Conservation (phyloP, 2,888 invertebrate species). For the Papilio demoleus region DNA sequence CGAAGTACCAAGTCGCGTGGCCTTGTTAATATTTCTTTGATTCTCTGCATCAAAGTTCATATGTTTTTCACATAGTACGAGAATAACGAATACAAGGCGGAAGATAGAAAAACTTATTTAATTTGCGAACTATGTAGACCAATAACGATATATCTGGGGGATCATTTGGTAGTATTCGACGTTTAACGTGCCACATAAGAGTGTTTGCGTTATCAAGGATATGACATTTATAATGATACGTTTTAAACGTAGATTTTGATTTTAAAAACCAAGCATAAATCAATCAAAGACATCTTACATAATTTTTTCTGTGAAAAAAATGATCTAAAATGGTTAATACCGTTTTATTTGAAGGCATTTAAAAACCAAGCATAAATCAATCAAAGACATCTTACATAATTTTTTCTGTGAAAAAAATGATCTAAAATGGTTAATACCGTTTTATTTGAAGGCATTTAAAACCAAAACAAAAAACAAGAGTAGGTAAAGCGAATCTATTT, state of each 20-base stretch:
- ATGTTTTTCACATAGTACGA: not conserved
- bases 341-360: not conserved
- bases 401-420: not conserved
- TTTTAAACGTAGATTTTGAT: no score
- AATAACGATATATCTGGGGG: not conserved
- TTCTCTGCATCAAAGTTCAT: not conserved
- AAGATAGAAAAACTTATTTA: conserved; percentile 13
- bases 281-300: no score
- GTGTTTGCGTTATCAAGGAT: no score
- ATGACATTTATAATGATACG: no score
- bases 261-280: no score
- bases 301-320: not conserved
- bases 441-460: not conserved
- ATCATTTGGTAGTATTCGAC: not conserved
- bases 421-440: not conserved
- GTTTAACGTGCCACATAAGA: not conserved
- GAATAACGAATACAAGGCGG: not conserved
- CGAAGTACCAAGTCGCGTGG: not conserved
- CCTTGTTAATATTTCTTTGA: conserved; percentile 8
- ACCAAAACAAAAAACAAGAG: not conserved
- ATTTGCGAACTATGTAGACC: no score
- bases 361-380: no score
- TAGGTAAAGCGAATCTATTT: not conserved
- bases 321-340: not conserved
- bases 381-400: no score